Percentiles rank a stretch among this genome's conserved stretches.
These are phyloP conservation scores for Babyrousa celebensis DNA, from an alignment of 2,797 vertebrate genomes.

Conservation along the genomic window DNA sequence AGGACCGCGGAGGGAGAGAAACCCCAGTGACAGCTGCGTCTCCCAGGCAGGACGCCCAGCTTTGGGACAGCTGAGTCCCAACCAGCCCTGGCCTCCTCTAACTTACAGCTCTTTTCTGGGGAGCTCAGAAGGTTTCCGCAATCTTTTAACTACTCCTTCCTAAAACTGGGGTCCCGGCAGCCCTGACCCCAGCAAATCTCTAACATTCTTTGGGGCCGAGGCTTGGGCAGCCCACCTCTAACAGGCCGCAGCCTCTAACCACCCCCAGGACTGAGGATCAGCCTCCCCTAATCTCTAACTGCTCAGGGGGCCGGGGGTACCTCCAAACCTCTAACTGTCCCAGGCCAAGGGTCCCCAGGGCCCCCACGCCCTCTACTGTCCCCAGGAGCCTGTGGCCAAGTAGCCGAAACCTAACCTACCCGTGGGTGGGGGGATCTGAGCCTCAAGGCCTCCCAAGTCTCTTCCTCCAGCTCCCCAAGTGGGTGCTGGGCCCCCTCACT, in stretches of 20 bases:
- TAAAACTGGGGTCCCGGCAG: slow-evolving; percentile 2
- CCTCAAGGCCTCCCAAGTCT: background rate
- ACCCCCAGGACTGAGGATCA: background rate
- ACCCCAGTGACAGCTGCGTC: slow-evolving; percentile 41
- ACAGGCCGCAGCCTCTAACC: slow-evolving; percentile 24
- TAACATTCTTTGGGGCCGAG: slow-evolving; percentile 14
- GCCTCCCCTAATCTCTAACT: slow-evolving; percentile 73
- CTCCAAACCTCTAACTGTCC: slow-evolving; percentile 57
- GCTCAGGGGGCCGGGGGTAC: background rate
- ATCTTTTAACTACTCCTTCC: slow-evolving; percentile 54
- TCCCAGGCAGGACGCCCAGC: background rate
- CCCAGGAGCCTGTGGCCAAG: background rate
- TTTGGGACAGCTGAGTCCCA: slow-evolving; percentile 4
- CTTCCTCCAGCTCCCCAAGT: slow-evolving; percentile 36
- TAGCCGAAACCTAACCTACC: background rate
- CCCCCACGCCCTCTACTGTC: background rate
- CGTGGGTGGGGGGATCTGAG: background rate
- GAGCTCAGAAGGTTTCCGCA: slow-evolving; percentile 23
- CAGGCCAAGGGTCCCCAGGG: background rate
- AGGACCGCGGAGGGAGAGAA: slow-evolving; percentile 40
- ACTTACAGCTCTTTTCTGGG: slow-evolving; percentile 25
- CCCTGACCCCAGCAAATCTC: background rate
- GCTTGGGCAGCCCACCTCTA: background rate
- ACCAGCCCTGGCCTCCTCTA: slow-evolving; percentile 45
- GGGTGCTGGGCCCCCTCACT: slow-evolving; percentile 25